Conservation (phyloP, 2,888 invertebrate genomes). For the Andrena marginata region DNA sequence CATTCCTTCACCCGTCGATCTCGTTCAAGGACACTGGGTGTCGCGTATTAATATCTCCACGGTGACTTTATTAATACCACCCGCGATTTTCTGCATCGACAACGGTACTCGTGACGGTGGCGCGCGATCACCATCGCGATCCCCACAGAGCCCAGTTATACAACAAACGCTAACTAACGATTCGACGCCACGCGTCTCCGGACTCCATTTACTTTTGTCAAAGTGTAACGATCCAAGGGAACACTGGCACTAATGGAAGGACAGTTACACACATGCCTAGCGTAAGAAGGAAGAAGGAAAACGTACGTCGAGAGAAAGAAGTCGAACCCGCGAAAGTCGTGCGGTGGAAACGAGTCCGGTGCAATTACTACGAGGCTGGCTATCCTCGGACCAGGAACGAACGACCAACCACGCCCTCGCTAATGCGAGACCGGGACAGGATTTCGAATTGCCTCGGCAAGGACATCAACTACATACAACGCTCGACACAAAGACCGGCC, state of each 20-base stretch:
- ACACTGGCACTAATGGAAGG: too few relatives aligned
- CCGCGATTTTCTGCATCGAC: conserved; percentile 34
- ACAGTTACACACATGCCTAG: not conserved
- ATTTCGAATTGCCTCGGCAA: conserved; percentile 82
- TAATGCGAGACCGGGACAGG: conserved; percentile 81
- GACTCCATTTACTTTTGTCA: conserved; percentile 4
- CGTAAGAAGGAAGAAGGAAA: not conserved
- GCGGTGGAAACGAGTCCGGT: conserved; percentile 76
- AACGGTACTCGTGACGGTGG: conserved; percentile 21
- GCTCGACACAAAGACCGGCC: conserved; percentile 75
- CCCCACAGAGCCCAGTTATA: conserved; percentile 23
- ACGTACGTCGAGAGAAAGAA: conserved; percentile 16
- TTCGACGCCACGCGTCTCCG: not conserved
- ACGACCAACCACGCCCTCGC: conserved; percentile 82
- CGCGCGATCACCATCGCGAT: conserved; percentile 32
- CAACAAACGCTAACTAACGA: conserved; percentile 27
- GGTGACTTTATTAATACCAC: conserved; percentile 37
- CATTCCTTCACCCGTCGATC: conserved; percentile 11
- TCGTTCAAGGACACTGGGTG: conserved; percentile 40
- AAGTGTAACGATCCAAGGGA: not conserved
- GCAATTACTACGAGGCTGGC: conserved; percentile 77
- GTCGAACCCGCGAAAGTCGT: conserved; percentile 69
- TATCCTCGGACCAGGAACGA: conserved; percentile 77
- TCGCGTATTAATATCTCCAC: conserved; percentile 29
- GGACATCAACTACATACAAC: conserved; percentile 81